Percentiles rank a stretch among this genome's conserved stretches.
Conservation (phyloP, 2,797 vertebrate genomes). For the Cuculus canorus region DNA sequence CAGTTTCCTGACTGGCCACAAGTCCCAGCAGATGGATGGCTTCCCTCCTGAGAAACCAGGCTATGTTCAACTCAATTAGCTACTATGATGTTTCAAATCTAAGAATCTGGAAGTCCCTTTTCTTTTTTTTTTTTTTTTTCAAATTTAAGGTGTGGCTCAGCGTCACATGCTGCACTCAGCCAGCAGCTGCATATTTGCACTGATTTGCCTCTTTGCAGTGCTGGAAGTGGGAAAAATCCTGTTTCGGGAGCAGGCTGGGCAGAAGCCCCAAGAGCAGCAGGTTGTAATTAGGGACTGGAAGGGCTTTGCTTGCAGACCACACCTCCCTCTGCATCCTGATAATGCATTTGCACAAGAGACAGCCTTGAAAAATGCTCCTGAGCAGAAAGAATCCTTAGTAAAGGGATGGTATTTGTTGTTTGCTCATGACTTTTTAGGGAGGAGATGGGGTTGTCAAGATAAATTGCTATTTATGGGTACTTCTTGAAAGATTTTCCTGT, state of each 20-base stretch:
- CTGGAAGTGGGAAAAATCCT: background rate
- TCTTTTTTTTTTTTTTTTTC: background rate
- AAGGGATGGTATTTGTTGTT: background rate
- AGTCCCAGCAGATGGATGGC: background rate
- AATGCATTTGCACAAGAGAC: background rate
- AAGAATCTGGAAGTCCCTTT: background rate
- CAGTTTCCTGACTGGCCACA: constrained; percentile 3
- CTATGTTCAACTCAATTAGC: background rate
- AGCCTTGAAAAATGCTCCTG: background rate
- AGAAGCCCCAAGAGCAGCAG: background rate
- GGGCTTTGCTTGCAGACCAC: background rate
- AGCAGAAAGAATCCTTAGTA: background rate
- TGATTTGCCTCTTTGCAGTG: background rate
- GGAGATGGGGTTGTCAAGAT: background rate
- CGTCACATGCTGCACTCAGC: background rate
- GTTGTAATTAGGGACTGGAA: background rate
- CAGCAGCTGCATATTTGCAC: background rate
- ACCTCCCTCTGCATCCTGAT: background rate
- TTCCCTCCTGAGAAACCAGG: background rate
- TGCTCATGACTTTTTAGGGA: background rate
- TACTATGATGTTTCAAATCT: background rate
- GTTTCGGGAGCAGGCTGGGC: background rate
- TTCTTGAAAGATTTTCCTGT: background rate
- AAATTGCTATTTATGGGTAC: background rate
- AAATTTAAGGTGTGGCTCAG: background rate